Conservation (phyloP, 2,797 vertebrate genomes). For the Halcyon badia region DNA sequence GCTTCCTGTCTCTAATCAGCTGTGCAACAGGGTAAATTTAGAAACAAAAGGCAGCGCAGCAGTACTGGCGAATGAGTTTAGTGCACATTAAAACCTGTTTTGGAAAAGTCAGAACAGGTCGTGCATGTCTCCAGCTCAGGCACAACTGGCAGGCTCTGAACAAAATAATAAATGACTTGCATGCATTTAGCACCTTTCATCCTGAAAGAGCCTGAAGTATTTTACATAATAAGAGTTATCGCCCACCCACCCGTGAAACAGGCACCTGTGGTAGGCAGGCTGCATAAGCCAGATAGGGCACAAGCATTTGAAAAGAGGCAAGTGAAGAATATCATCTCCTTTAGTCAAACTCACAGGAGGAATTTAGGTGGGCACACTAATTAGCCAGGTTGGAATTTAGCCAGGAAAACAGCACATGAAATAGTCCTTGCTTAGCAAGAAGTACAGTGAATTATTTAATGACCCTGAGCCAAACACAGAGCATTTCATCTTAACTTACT, state of each 20-base stretch:
- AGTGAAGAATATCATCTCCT: not conserved
- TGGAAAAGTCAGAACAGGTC: slow-evolving; percentile 61
- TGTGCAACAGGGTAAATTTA: slow-evolving; percentile 42
- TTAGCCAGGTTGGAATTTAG: slow-evolving; percentile 9
- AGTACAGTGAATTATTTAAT: slow-evolving; percentile 16
- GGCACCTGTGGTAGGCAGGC: not conserved
- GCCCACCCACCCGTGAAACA: not conserved
- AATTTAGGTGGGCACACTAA: slow-evolving; percentile 41
- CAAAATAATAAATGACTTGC: not conserved
- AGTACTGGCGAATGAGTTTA: not conserved
- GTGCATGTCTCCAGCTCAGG: not conserved
- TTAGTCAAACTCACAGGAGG: not conserved
- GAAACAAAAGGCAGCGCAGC: not conserved
- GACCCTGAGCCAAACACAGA: not conserved
- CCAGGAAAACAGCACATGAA: slow-evolving; percentile 1
- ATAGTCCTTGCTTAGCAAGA: slow-evolving; percentile 4
- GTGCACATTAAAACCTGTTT: slow-evolving; percentile 52
- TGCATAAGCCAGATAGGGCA: not conserved
- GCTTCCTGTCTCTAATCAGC: slow-evolving; percentile 52
- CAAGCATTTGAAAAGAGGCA: not conserved
- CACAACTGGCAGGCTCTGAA: not conserved
- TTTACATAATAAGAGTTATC: slow-evolving; percentile 1
- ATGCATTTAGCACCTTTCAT: slow-evolving; percentile 10
- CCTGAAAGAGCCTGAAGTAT: slow-evolving; percentile 7
- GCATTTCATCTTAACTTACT: slow-evolving; percentile 44